These are phyloP conservation scores for human (Homo sapiens) DNA, from an alignment of 2,113 vertebrate species.

Conservation along the genomic window GRCh38 chrX:106103001-106103500, in stretches of 20 bases:
- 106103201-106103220: neutral
- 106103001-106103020: neutral
- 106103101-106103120: neutral
- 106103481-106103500: neutral
- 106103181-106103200: neutral
- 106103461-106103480: neutral
- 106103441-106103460: neutral
- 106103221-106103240: neutral
- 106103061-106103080: neutral
- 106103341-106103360: neutral
- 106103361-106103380: neutral
- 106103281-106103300: neutral
- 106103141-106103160: neutral
- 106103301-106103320: neutral
- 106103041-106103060: neutral
- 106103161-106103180: neutral
- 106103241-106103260: neutral
- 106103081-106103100: neutral
- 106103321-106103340: neutral
- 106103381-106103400: neutral
- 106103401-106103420: neutral
- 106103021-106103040: neutral
- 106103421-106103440: neutral
- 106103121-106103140: neutral
- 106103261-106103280: neutral